phyloP scores from a whole-genome alignment of 1,140 invertebrate genomes.

The Mercenaria mercenaria region DNA sequence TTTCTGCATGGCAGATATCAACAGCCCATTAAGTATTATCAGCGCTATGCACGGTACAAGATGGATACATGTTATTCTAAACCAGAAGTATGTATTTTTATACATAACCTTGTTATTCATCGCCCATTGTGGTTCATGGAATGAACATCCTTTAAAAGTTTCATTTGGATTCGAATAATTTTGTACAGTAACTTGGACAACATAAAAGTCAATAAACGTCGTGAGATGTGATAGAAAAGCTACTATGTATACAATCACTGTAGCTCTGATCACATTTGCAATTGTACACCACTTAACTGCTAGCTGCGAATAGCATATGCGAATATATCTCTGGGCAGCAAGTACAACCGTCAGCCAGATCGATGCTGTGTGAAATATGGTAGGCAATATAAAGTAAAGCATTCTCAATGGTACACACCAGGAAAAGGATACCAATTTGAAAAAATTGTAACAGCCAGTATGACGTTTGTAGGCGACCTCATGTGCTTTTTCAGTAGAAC shows the following conservation, averaged over 20 bases:
- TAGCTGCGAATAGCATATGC: slow-evolving; percentile 95
- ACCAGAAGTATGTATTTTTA: slow-evolving; percentile 93
- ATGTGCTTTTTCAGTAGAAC: slow-evolving; percentile 89
- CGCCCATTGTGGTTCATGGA: slow-evolving; percentile 69
- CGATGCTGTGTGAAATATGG: slow-evolving; percentile 96
- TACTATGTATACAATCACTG: slow-evolving; percentile 91
- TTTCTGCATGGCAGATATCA: slow-evolving; percentile 93
- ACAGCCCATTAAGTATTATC: slow-evolving; percentile 94
- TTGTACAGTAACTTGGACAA: slow-evolving; percentile 86
- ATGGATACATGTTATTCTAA: slow-evolving; percentile 96
- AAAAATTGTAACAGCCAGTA: slow-evolving; percentile 94
- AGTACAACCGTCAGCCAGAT: slow-evolving; percentile 95
- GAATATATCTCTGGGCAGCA: slow-evolving; percentile 95
- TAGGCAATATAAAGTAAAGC: slow-evolving; percentile 88
- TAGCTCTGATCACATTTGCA: slow-evolving; percentile 92
- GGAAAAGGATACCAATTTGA: slow-evolving; percentile 90
- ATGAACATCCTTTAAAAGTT: slow-evolving; percentile 75
- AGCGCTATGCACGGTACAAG: slow-evolving; percentile 95
- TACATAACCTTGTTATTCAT: slow-evolving; percentile 90
- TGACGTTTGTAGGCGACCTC: slow-evolving; percentile 90
- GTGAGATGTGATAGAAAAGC: slow-evolving; percentile 93
- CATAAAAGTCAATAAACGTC: slow-evolving; percentile 90
- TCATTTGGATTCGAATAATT: slow-evolving; percentile 89
- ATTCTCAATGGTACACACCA: slow-evolving; percentile 91
- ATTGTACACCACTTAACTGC: slow-evolving; percentile 95